Evolutionary conservation across 92 coral and sea anemone genomes (phyloP).

Genomic region (Meandrina meandrites): DNA sequence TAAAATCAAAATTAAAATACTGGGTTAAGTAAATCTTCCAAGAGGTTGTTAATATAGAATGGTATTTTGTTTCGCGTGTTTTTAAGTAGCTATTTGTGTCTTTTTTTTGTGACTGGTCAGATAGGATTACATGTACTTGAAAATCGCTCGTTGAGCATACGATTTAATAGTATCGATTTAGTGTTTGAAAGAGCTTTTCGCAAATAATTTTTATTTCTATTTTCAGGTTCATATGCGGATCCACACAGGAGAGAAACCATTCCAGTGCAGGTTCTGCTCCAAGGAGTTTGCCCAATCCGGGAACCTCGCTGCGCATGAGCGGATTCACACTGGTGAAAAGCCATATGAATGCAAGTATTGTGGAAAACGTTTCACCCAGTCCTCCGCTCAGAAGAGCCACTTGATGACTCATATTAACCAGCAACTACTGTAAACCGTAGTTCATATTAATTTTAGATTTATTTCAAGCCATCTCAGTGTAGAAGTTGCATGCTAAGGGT

Average conservation of each 20-base stretch:
- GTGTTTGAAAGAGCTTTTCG: not conserved
- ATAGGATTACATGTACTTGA: too few species aligned
- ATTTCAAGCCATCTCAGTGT: too few species aligned
- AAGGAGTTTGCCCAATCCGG: constrained; percentile 31
- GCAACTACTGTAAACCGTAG: not conserved
- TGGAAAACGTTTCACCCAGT: constrained; percentile 35
- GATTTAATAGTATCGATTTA: too few species aligned
- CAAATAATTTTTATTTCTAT: not conserved
- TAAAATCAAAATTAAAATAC: too few species aligned
- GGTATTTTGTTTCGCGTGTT: not conserved
- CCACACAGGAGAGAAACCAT: constrained; percentile 32
- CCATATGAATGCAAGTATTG: constrained; percentile 35
- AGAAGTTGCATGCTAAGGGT: too few species aligned
- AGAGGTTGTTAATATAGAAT: too few species aligned
- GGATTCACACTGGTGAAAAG: constrained; percentile 35
- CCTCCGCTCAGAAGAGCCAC: constrained; percentile 36
- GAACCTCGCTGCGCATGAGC: constrained; percentile 31
- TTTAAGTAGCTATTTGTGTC: not conserved
- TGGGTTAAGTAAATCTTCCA: too few species aligned
- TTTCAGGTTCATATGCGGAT: constrained; percentile 38
- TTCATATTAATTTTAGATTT: not conserved
- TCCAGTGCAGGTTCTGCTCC: constrained; percentile 21
- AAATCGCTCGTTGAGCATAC: too few species aligned
- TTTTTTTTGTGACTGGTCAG: not conserved
- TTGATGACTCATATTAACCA: constrained; percentile 21